Conservation (phyloP, 2,888 invertebrate genomes). For the Cryptophagus acutangulus region DNA sequence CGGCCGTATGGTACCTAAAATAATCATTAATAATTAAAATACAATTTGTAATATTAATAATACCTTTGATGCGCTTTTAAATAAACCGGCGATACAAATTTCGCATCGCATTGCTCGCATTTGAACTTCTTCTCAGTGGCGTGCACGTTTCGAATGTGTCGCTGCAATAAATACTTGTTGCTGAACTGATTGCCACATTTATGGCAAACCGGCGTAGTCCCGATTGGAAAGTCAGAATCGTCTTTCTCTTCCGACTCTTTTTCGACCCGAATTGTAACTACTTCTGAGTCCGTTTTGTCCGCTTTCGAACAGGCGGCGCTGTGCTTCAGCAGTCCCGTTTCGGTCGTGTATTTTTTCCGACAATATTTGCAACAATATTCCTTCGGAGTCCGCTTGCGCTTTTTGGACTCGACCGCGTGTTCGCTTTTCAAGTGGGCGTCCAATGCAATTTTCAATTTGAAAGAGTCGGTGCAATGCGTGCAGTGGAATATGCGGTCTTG, state of each 20-base stretch:
- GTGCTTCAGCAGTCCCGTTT: conserved; percentile 28
- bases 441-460: conserved; percentile 22
- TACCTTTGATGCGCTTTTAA: conserved; percentile 38
- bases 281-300: conserved; percentile 7
- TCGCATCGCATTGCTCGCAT: conserved; percentile 38
- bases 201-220: conserved; percentile 23
- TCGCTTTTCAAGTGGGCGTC: conserved; percentile 22
- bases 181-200: conserved; percentile 34
- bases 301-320: conserved; percentile 22
- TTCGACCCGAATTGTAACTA: not conserved
- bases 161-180: conserved; percentile 37
- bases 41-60: not conserved
- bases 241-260: conserved; percentile 5
- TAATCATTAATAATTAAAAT: not conserved
- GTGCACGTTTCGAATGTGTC: conserved; percentile 39
- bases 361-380: conserved; percentile 25
- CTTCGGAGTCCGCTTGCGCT: conserved; percentile 11
- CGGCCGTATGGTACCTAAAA: conserved; percentile 33
- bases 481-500: conserved; percentile 22
- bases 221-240: too few species aligned
- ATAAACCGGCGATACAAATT: conserved; percentile 40
- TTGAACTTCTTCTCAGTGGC: conserved; percentile 38
- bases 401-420: conserved; percentile 15
- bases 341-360: conserved; percentile 23
- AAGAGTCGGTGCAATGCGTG: conserved; percentile 27